Base-by-base conservation (phyloP, 2,888 invertebrate species). In the Brachylomia viminalis region DNA sequence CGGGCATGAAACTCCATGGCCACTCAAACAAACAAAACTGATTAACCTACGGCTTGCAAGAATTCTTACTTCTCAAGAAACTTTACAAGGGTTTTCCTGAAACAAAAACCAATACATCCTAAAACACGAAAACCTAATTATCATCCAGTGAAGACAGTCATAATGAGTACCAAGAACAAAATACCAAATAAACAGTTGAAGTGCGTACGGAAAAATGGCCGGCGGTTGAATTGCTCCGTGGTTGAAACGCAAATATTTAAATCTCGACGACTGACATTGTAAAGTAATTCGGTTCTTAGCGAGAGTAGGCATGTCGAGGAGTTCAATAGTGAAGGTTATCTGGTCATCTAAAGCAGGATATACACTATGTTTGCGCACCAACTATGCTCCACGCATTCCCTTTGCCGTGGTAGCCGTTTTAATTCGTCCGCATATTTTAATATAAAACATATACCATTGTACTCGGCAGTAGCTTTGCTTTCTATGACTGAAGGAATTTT, bases 221-320 rank as follows among this genome's bases (percentile, higher is more conserved):
- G 56, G 42, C 62, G 27, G 49, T 72, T n/a, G n/a, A n/a, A n/a
- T n/a, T n/a, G n/a, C n/a, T n/a, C n/a, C n/a, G n/a, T n/a, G n/a
- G n/a, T n/a, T 69, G 47, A 47, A 73, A 58, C 69, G 42, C 52
- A 10, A 83, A 84, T 87, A 82, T 84, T 79, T 80, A 64, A 76
- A 54, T 3, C 64, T 58, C 70, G 86, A 79, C 82, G 86, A 87
- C 80, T 83, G 87, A 87, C 85, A 85, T 74, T 79, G 80, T 79
- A 85, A 86, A 86, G 85, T 80, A 78, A 83, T 86, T 70, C 72
- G 38, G 70, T 62, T 69, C 69, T 61, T 59, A 56, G 45, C 56
- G 70, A 75, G 74, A 77, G 76, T 85, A n/a, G n/a, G n/a, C n/a
- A 65, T 75, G 47, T 77, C 54, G 72, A 85, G 72, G 75, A 82